phyloP scores from a whole-genome alignment of 2,797 vertebrate species.

The Morus bassanus region DNA sequence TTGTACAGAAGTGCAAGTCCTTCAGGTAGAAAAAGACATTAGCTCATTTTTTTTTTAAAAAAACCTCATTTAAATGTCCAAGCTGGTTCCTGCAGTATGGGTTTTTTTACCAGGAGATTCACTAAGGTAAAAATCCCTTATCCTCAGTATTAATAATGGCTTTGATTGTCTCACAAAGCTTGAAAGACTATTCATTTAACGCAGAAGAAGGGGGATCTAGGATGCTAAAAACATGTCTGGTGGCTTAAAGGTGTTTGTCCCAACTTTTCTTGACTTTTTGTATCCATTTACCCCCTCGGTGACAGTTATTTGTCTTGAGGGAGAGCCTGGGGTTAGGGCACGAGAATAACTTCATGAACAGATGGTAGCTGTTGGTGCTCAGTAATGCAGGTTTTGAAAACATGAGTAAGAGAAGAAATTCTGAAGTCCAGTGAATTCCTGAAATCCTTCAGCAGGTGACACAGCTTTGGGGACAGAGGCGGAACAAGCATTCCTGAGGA shows the following conservation, averaged over 20 bases:
- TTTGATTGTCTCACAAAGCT: background rate
- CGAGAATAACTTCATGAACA: accelerated
- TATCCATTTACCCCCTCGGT: no score
- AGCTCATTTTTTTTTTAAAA: background rate
- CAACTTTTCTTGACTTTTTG: background rate
- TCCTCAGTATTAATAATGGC: background rate
- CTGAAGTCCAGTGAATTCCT: background rate
- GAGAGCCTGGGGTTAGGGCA: background rate
- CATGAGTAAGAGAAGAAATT: background rate
- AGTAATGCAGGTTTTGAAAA: background rate
- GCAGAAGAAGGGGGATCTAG: no score
- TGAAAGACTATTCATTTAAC: background rate
- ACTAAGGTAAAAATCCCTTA: background rate
- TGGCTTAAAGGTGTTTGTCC: background rate
- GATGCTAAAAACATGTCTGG: background rate
- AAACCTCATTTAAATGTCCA: background rate
- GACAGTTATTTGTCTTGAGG: background rate
- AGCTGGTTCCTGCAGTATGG: background rate
- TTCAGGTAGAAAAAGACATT: background rate
- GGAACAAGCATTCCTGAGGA: background rate
- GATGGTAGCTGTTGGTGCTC: accelerated
- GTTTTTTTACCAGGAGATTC: background rate
- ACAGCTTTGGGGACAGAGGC: background rate
- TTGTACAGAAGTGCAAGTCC: background rate
- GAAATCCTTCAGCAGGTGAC: background rate